A percentile compares a stretch with the other conserved stretches of the same genome.
Evolutionary conservation across 2,888 invertebrate genomes (phyloP).

Genomic region (Asteroscopus sphinx): DNA sequence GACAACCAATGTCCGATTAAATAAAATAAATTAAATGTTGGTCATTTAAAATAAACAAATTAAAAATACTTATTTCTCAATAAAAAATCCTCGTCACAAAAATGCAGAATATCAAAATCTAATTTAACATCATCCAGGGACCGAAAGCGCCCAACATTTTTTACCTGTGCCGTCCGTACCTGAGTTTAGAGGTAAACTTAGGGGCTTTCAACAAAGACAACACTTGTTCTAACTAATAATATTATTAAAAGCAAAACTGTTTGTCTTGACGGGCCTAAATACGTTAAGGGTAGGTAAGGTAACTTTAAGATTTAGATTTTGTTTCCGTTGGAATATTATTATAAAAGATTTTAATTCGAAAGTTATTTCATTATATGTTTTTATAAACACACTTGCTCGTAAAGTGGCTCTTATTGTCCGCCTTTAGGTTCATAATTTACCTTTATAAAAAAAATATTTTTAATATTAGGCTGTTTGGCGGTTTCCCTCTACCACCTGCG

Average conservation of each 20-base stretch:
- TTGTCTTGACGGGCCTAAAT: slow-evolving; percentile 44
- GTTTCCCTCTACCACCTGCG: too few species aligned
- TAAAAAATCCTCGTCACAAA: neutral
- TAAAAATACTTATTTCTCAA: neutral
- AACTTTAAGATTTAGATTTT: neutral
- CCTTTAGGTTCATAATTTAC: too few species aligned
- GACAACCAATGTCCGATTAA: too few species aligned
- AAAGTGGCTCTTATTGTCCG: too few species aligned
- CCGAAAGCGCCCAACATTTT: slow-evolving; percentile 13
- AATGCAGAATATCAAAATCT: slow-evolving; percentile 23
- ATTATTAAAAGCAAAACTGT: slow-evolving; percentile 53
- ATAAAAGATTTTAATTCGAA: slow-evolving; percentile 1
- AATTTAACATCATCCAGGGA: slow-evolving; percentile 11
- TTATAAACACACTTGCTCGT: too few species aligned
- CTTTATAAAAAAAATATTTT: too few species aligned
- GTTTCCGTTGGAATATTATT: neutral
- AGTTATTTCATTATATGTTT: too few species aligned
- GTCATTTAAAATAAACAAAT: too few species aligned
- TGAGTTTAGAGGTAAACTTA: slow-evolving; percentile 24
- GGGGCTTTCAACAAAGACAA: slow-evolving; percentile 60
- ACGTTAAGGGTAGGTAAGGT: neutral
- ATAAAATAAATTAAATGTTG: too few species aligned
- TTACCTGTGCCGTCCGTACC: slow-evolving; percentile 55
- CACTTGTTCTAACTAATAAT: slow-evolving; percentile 53
- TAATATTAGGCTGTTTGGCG: too few species aligned